Evolutionary conservation across 2,888 invertebrate species (phyloP).

Genomic region (Drosophila ochracea): DNA sequence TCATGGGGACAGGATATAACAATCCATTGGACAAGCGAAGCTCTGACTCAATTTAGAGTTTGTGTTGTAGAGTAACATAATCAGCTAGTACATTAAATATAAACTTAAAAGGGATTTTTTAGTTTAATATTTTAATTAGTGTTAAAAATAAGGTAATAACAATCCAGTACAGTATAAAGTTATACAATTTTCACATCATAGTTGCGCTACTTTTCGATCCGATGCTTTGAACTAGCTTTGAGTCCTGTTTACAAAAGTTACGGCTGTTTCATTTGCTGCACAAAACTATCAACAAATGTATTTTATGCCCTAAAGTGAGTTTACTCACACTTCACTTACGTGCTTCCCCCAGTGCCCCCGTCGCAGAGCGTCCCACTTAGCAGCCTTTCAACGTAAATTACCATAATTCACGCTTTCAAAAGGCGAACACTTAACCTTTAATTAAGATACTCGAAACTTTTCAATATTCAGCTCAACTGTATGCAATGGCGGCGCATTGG

Average conservation of each 20-base stretch:
- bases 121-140: background rate
- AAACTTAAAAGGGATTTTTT: background rate
- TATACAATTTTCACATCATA: background rate
- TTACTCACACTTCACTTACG: slow-evolving; percentile 17
- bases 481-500: slow-evolving; percentile 62
- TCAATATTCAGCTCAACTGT: slow-evolving; percentile 70
- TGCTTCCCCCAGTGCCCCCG: background rate
- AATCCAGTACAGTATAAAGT: background rate
- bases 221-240: background rate
- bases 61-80: background rate
- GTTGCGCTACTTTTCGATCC: no score
- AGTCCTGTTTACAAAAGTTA: slow-evolving; percentile 5
- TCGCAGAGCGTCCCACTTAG: slow-evolving; percentile 33
- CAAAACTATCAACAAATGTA: slow-evolving; percentile 10
- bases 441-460: slow-evolving; percentile 77
- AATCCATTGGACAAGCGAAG: background rate
- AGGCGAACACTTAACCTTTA: slow-evolving; percentile 75
- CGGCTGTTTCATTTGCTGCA: slow-evolving; percentile 6
- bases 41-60: background rate
- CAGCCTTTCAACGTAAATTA: slow-evolving; percentile 70
- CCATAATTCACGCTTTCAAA: slow-evolving; percentile 72
- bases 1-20: background rate
- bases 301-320: no score
- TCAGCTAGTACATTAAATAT: background rate
- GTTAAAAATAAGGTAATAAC: background rate